Conservation (phyloP, 2,888 invertebrate species). For the Idaea straminata region DNA sequence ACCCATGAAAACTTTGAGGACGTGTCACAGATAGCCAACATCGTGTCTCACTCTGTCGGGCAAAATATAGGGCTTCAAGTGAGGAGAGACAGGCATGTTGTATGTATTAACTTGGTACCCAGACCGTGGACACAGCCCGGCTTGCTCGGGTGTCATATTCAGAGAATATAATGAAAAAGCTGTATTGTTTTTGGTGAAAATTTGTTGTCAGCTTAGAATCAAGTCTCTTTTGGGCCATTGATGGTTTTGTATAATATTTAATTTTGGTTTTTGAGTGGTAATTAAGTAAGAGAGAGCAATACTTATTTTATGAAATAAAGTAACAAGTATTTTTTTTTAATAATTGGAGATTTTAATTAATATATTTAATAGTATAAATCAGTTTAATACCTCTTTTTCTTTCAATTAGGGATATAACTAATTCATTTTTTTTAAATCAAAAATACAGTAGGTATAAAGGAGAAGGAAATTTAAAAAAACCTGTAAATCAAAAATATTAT, state of each 20-base stretch:
- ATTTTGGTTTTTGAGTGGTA: not conserved
- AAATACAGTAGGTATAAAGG: no score
- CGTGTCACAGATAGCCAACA: slow-evolving; percentile 83
- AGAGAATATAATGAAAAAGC: slow-evolving; percentile 30
- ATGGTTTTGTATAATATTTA: not conserved
- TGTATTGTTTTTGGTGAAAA: not conserved
- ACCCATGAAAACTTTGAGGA: slow-evolving; percentile 85
- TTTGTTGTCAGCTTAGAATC: no score
- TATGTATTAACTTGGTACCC: slow-evolving; percentile 83
- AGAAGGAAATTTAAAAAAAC: no score
- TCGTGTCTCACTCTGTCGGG: slow-evolving; percentile 84
- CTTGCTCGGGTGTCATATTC: slow-evolving; percentile 81
- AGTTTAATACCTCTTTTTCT: no score
- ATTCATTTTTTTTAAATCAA: no score
- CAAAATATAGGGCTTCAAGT: slow-evolving; percentile 78
- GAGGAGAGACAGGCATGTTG: slow-evolving; percentile 58
- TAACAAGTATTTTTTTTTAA: no score
- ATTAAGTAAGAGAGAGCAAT: not conserved
- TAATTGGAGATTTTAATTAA: no score
- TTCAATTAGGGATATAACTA: no score
- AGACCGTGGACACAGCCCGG: slow-evolving; percentile 89
- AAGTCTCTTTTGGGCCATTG: not conserved
- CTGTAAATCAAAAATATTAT: no score
- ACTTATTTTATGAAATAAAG: not conserved
- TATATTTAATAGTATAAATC: no score